Evolutionary conservation across 2,888 invertebrate species (phyloP).

Genomic region (Trypoxylon attenuatum): DNA sequence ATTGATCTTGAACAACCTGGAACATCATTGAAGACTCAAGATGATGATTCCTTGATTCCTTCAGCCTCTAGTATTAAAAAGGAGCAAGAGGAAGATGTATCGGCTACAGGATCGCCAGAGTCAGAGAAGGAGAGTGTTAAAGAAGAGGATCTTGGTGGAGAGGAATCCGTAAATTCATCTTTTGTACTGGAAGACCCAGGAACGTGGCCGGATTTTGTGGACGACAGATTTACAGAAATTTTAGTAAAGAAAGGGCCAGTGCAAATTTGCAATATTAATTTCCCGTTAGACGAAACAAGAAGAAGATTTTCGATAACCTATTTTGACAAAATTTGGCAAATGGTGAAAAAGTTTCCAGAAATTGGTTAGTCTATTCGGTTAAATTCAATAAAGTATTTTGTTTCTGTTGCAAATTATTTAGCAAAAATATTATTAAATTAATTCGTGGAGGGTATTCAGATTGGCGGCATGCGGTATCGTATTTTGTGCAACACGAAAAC

Average conservation of each 20-base stretch:
- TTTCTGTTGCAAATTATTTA: constrained; percentile 3
- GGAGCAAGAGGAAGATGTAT: neutral
- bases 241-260: neutral
- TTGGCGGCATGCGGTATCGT: neutral
- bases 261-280: neutral
- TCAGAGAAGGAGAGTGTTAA: neutral
- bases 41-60: neutral
- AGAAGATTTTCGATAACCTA: neutral
- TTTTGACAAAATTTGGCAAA: neutral
- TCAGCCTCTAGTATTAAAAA: neutral
- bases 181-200: neutral
- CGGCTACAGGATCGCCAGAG: neutral
- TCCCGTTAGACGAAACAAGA: neutral
- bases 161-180: neutral
- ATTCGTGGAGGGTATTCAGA: neutral
- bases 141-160: neutral
- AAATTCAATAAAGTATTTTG: neutral
- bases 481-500: neutral
- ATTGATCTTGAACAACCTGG: neutral
- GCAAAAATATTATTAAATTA: neutral
- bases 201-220: neutral
- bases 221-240: neutral
- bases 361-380: neutral
- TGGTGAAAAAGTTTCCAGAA: neutral
- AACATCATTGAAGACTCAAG: neutral